Conservation (phyloP, 2,797 vertebrate genomes). For the Discoglossus pictus region DNA sequence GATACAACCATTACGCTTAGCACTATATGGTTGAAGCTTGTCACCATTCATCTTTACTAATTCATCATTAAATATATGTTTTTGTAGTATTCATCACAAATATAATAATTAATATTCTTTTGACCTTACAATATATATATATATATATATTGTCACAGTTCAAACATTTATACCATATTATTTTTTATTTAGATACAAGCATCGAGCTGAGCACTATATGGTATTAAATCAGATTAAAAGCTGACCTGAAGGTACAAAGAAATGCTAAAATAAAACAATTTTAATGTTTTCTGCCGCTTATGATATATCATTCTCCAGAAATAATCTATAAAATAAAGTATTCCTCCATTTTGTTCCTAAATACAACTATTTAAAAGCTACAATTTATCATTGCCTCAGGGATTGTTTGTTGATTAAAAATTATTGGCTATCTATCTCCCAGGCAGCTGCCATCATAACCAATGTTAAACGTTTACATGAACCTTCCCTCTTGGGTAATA, state of each 20-base stretch:
- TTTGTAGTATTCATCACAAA: no score
- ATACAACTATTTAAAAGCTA: conserved; percentile 45
- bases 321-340: conserved; percentile 39
- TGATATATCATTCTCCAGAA: conserved; percentile 26
- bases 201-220: no score
- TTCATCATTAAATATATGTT: no score
- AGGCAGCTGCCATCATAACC: conserved; percentile 46
- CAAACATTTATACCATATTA: no score
- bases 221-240: conserved; percentile 3
- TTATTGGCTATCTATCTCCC: conserved; percentile 49
- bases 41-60: no score
- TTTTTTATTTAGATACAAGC: no score
- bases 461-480: conserved; percentile 49
- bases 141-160: no score
- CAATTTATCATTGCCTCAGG: conserved; percentile 41
- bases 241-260: background rate
- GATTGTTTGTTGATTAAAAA: conserved; percentile 50
- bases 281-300: conserved; percentile 3
- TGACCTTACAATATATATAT: no score
- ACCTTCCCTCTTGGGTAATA: conserved; percentile 49
- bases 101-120: no score
- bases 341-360: conserved; percentile 33
- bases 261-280: conserved; percentile 26
- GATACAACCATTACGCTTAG: no score
- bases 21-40: no score